phyloP scores from a whole-genome alignment of 2,888 invertebrate genomes.

The Strigamia maritima region DNA sequence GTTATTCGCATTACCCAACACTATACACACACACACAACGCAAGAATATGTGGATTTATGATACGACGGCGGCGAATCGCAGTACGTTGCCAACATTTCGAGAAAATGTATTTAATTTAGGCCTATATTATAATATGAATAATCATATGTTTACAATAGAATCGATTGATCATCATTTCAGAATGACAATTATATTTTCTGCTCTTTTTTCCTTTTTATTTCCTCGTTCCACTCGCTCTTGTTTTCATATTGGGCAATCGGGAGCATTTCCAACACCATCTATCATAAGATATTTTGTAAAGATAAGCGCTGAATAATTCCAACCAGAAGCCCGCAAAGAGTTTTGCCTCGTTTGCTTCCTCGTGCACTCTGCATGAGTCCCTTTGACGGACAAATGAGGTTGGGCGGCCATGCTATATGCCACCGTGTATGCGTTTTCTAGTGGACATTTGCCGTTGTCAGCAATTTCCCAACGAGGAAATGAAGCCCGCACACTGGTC shows the following conservation, averaged over 20 bases:
- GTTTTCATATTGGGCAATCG: not conserved
- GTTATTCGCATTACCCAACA: no score
- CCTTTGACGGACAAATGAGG: not conserved
- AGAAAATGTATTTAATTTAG: no score
- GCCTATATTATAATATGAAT: not conserved
- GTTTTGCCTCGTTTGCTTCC: not conserved
- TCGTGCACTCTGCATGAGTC: not conserved
- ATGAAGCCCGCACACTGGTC: not conserved
- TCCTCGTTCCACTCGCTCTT: not conserved
- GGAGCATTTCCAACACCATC: not conserved
- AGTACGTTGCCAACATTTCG: no score
- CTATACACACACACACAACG: no score
- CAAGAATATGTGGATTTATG: no score
- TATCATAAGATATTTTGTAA: not conserved
- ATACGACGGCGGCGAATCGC: no score
- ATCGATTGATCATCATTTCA: not conserved
- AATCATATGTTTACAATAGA: not conserved
- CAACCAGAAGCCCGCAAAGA: not conserved
- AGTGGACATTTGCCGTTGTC: not conserved
- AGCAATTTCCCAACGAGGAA: not conserved
- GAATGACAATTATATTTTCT: not conserved
- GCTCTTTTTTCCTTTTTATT: not conserved
- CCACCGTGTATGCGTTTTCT: not conserved
- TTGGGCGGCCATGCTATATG: not conserved
- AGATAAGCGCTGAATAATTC: not conserved